Conservation (phyloP, 2,113 vertebrate genomes). For the Alexandromys fortis region DNA sequence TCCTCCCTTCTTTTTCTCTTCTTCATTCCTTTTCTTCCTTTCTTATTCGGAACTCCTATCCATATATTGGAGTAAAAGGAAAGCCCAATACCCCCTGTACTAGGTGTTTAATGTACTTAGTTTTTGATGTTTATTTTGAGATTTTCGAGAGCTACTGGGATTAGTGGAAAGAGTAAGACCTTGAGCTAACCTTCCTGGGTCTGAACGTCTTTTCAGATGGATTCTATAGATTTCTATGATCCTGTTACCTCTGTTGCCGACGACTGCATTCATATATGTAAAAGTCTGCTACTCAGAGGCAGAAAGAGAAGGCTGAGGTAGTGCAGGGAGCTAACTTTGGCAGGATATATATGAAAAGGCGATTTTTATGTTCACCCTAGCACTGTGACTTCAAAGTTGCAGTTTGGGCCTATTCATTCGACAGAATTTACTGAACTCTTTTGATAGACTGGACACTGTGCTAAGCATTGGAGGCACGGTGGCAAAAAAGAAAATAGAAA, state of each 20-base stretch:
- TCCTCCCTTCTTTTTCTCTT: rapidly evolving
- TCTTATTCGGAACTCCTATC: background rate
- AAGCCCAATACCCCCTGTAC: background rate
- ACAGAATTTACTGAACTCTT: background rate
- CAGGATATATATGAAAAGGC: background rate
- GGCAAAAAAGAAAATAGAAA: background rate
- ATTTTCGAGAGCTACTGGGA: background rate
- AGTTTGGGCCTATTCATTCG: background rate
- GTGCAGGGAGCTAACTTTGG: background rate
- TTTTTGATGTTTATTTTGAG: background rate
- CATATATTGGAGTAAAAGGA: background rate
- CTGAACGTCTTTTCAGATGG: background rate
- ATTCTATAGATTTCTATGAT: background rate
- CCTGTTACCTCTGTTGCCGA: background rate
- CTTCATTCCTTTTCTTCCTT: too few relatives aligned
- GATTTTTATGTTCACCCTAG: background rate
- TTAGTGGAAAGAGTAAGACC: background rate
- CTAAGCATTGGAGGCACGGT: background rate
- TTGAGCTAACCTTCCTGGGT: background rate
- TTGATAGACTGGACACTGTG: background rate
- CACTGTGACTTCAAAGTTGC: background rate
- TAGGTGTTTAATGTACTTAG: background rate
- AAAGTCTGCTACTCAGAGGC: background rate
- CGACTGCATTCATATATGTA: too few relatives aligned
- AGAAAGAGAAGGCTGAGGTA: background rate